Evolutionary conservation across 2,113 vertebrate species (phyloP).

Genomic region (Hemibagrus wyckioides): DNA sequence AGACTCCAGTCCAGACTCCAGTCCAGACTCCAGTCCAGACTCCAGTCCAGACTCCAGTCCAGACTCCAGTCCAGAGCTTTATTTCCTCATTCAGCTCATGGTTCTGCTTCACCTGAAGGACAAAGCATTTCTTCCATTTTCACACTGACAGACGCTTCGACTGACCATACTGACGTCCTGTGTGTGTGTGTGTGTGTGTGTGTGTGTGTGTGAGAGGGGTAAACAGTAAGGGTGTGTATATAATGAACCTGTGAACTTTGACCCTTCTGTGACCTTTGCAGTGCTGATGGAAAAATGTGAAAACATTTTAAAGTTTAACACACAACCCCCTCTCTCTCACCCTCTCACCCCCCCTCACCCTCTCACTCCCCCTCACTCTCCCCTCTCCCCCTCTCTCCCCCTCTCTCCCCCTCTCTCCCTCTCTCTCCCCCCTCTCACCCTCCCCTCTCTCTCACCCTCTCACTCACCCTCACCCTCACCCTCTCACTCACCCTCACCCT

Average conservation of each 20-base stretch:
- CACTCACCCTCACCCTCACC: constrained; percentile 47
- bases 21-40: too few species aligned
- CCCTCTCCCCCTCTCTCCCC: background rate
- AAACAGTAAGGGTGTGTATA: background rate
- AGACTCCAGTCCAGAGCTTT: too few species aligned
- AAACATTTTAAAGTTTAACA: background rate
- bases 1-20: too few species aligned
- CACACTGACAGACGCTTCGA: background rate
- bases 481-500: background rate
- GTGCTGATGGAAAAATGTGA: background rate
- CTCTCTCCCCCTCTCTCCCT: background rate
- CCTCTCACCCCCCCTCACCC: too few species aligned
- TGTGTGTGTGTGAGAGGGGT: background rate
- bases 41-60: background rate
- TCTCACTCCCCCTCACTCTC: background rate
- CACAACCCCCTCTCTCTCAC: background rate
- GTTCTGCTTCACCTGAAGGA: too few species aligned
- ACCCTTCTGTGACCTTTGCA: background rate
- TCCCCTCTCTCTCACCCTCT: background rate
- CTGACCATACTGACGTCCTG: background rate
- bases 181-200: background rate
- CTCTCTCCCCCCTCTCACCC: background rate
- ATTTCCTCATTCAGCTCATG: too few species aligned
- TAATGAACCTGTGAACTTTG: background rate
- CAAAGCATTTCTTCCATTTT: too few species aligned